Evolutionary conservation across 2,113 vertebrate species (phyloP), one percentile per base, ranked within the genome.

Genomic region (Bubo scandiacus): DNA sequence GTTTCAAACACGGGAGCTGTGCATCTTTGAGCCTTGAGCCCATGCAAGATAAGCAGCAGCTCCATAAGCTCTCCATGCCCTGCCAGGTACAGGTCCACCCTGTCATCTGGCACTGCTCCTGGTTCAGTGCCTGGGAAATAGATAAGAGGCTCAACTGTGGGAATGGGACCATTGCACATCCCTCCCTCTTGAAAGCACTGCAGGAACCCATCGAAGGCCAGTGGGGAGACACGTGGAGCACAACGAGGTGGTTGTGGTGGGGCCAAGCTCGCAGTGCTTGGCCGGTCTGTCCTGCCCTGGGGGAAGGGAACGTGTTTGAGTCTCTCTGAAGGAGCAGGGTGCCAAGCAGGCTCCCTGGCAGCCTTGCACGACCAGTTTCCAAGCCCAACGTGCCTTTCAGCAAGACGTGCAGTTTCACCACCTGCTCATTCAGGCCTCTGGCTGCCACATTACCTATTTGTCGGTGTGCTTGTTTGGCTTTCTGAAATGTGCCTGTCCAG

Each of bases 381-480:
- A 63, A 83, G 72, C 68, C 67, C 20, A 32, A 30, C 0, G 1
- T 71, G 73, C 86, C 92, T 93, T 81, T 93, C 96, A 87, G 59
- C 86, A 71, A 36, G 43, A 86, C 19, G 16, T 63, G 78, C 82
- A 81, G 81, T 89, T 94, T 84, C 88, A 89, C 78, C 82, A 78
- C 86, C 92, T 90, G 88, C 81, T 90, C 51, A 3, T 72, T 84
- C 23, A 26, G 81, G 90, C 68, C 58, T 27, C 92, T 87, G 90
- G 68, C 91, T 92, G 49, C 72, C 62, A 72, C 18, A 0, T n/a
- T 91, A 25, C 63, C 73, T 59, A 22, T 57, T 68, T 25, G 82
- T 80, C 2, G 19, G 66, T 2, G 1, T 1, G 27, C 79, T 86
- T 59, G 49, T 74, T 80, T 75, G 63, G 68, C 58, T 79, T 73